phyloP scores from a whole-genome alignment of 1,140 invertebrate species.

The Panagrolaimus sp. region DNA sequence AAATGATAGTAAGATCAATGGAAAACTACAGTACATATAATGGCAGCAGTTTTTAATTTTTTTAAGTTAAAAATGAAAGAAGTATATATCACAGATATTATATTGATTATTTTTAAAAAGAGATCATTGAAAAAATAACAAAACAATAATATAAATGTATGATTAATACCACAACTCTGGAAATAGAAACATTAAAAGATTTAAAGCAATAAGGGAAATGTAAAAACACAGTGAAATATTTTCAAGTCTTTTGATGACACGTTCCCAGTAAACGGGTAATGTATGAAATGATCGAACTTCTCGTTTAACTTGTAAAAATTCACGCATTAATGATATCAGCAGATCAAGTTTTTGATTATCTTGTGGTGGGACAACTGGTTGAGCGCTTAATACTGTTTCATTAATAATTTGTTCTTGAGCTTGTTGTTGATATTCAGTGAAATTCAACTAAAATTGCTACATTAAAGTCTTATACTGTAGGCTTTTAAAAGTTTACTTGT shows the following conservation, averaged over 20 bases:
- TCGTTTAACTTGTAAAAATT: slow-evolving; percentile 42
- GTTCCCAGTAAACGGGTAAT: slow-evolving; percentile 55
- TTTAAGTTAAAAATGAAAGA: no score
- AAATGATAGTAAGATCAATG: no score
- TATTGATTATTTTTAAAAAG: no score
- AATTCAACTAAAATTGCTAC: slow-evolving; percentile 48
- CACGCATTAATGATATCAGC: slow-evolving; percentile 47
- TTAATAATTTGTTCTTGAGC: slow-evolving; percentile 44
- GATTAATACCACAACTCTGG: slow-evolving; percentile 41
- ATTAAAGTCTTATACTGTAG: background rate
- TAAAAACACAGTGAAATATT: slow-evolving; percentile 52
- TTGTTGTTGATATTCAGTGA: slow-evolving; percentile 50
- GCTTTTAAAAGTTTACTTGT: slow-evolving; percentile 36
- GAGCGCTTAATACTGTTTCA: slow-evolving; percentile 29
- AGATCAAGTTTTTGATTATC: slow-evolving; percentile 49
- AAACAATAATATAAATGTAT: background rate
- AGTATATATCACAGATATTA: no score
- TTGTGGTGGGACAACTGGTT: slow-evolving; percentile 12
- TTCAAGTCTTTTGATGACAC: slow-evolving; percentile 52
- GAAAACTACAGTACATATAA: no score
- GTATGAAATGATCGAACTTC: slow-evolving; percentile 32
- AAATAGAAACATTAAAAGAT: slow-evolving; percentile 44
- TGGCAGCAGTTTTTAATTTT: no score
- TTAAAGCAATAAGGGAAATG: slow-evolving; percentile 47
- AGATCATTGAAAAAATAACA: background rate